Base-by-base conservation (phyloP, 2,888 invertebrate genomes). In the Andrena hattorfiana region DNA sequence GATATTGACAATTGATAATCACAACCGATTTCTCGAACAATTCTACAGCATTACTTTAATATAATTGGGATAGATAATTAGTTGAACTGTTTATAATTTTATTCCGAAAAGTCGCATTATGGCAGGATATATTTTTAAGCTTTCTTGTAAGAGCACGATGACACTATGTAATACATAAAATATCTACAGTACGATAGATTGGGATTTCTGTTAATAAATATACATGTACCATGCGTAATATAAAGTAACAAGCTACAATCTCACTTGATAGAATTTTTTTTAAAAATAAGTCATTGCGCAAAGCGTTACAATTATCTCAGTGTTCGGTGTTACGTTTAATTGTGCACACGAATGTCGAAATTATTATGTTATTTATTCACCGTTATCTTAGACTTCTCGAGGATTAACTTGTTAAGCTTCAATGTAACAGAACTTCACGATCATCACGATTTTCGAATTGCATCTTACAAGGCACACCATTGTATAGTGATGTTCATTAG, bases 391-490 rank as follows among this genome's bases (percentile, higher is more conserved):
- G 26, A 28, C 59, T 23, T 4, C n/a, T 16, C 49, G 49, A 59
- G 42, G 16, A 64, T 28, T 42, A 42, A 42, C 13, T 42, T 13
- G 32, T 28, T 59, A 76, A 35, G 56, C 8, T 63, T 5, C 1
- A 62, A 51, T n/a, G 16, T 10, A 49, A 54, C 73, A 63, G 28
- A 62, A 54, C 68, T 64, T 42, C 13, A 26, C 26, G 42, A 32
- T 51, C 62, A n/a, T 48, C 68, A 20, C 49, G 56, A 64, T 70
- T 77, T 77, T 80, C 32, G 72, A 76, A 81, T 81, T 83, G 67
- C 69, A 81, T 73, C 66, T 74, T 73, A 73, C 71, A 86, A 85
- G 86, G 85, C 86, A 86, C 82, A 77, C 60, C 80, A 76, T 72
- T 77, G 54, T 80, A 75, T 16, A 77, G 59, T 68, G 51, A 82